Evolutionary conservation across 1,140 invertebrate genomes (phyloP).

Genomic region (Neelides sp.): DNA sequence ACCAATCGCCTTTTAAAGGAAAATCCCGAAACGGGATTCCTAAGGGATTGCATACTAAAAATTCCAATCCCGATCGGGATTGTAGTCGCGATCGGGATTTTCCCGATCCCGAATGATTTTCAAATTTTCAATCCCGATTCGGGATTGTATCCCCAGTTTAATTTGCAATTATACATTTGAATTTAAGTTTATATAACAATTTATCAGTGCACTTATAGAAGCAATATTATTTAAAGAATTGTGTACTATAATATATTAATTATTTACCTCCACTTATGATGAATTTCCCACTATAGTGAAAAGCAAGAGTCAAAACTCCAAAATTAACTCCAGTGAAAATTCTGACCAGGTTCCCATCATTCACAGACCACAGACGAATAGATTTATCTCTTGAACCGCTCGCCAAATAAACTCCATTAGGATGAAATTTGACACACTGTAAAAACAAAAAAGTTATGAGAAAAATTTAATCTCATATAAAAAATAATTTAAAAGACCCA

Average conservation of each 20-base stretch:
- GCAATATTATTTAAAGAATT: background rate
- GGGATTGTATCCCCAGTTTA: background rate
- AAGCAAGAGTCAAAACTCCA: constrained; percentile 47
- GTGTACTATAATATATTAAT: background rate
- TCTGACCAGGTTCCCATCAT: constrained; percentile 47
- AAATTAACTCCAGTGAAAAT: constrained; percentile 49
- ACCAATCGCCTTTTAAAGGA: too few species aligned
- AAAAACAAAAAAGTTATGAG: constrained; percentile 6
- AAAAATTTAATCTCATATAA: constrained; percentile 11
- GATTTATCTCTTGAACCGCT: constrained; percentile 63
- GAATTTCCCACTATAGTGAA: constrained; percentile 56
- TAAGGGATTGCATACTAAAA: too few species aligned
- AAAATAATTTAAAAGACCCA: background rate
- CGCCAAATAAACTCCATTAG: constrained; percentile 64
- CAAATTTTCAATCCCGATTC: background rate
- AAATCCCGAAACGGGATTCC: too few species aligned
- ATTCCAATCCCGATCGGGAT: too few species aligned
- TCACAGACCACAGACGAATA: constrained; percentile 57
- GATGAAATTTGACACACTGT: constrained; percentile 65
- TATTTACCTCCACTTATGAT: constrained; percentile 50
- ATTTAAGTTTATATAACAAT: constrained; percentile 5
- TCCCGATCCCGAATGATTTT: too few species aligned
- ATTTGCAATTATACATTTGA: constrained; percentile 1
- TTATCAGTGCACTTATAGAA: background rate
- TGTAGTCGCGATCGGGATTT: too few species aligned